phyloP scores from a whole-genome alignment of 2,888 invertebrate genomes.

The Brachylomia viminalis region DNA sequence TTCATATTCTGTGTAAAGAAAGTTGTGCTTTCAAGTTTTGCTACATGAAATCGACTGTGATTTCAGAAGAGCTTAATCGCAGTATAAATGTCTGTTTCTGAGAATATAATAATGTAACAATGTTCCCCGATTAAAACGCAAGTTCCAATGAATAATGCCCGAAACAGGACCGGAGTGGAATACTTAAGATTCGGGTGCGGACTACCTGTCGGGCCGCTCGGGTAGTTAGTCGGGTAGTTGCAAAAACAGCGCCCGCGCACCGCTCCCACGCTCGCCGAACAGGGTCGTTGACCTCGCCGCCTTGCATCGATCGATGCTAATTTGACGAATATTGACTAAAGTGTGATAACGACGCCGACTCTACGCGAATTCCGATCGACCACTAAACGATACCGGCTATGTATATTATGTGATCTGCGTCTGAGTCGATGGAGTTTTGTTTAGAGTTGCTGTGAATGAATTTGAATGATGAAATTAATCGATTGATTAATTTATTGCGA shows the following conservation, averaged over 20 bases:
- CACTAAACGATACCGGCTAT: slow-evolving; percentile 60
- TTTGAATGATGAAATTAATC: slow-evolving; percentile 7
- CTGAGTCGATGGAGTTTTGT: slow-evolving; percentile 10
- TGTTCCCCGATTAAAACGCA: slow-evolving; percentile 42
- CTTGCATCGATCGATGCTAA: slow-evolving; percentile 85
- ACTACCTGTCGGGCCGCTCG: slow-evolving; percentile 72
- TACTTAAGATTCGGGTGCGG: slow-evolving; percentile 73
- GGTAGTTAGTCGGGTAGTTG: slow-evolving; percentile 76
- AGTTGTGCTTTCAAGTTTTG: background rate
- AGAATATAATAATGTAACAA: background rate
- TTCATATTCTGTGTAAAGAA: slow-evolving; percentile 2
- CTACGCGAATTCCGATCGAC: slow-evolving; percentile 66
- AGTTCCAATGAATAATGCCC: slow-evolving; percentile 63
- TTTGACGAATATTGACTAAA: slow-evolving; percentile 83
- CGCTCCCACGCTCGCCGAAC: slow-evolving; percentile 84
- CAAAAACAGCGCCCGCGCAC: slow-evolving; percentile 82
- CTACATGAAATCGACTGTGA: background rate
- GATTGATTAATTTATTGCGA: slow-evolving; percentile 1
- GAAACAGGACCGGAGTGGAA: slow-evolving; percentile 57
- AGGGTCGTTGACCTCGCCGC: slow-evolving; percentile 79
- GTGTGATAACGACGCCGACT: slow-evolving; percentile 68
- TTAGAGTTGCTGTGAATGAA: slow-evolving; percentile 18
- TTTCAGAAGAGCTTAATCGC: background rate
- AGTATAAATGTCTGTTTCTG: background rate
- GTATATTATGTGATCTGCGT: slow-evolving; percentile 37